Conservation (phyloP, 2,888 invertebrate genomes). For the Petrolisthes manimaculis region DNA sequence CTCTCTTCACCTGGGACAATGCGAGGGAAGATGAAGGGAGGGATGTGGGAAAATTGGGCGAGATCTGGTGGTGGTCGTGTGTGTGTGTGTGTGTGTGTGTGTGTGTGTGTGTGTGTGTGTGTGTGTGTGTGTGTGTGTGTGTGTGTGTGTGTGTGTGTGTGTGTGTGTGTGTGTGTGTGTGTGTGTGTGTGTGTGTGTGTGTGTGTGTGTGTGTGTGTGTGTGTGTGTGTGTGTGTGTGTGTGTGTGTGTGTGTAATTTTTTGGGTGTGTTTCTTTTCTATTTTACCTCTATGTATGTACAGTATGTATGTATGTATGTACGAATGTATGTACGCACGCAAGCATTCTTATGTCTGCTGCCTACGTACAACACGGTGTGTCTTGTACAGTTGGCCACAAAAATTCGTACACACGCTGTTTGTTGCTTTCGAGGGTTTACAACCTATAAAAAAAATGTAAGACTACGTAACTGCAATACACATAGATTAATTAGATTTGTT, state of each 20-base stretch:
- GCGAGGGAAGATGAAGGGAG: not conserved
- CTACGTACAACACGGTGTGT: not conserved
- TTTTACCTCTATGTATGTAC: too few species aligned
- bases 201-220: constrained; percentile 1
- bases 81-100: constrained; percentile 9
- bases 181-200: constrained; percentile 10
- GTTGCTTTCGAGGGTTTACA: too few species aligned
- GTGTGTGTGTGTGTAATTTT: constrained; percentile 3
- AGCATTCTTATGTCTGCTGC: not conserved
- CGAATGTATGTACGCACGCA: not conserved
- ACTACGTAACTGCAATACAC: too few species aligned
- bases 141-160: constrained; percentile 13
- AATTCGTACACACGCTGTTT: too few species aligned
- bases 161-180: constrained; percentile 18
- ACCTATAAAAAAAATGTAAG: too few species aligned
- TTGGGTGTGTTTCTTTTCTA: not conserved
- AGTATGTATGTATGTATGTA: not conserved
- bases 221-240: not conserved
- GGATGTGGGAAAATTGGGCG: not conserved
- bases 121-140: constrained; percentile 13
- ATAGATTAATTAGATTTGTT: too few species aligned
- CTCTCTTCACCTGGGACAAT: too few species aligned
- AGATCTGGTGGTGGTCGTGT: not conserved
- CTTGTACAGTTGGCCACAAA: too few species aligned
- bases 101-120: constrained; percentile 33